Evolutionary conservation across 2,113 vertebrate genomes (phyloP).

Genomic region (Cepphus grylle): DNA sequence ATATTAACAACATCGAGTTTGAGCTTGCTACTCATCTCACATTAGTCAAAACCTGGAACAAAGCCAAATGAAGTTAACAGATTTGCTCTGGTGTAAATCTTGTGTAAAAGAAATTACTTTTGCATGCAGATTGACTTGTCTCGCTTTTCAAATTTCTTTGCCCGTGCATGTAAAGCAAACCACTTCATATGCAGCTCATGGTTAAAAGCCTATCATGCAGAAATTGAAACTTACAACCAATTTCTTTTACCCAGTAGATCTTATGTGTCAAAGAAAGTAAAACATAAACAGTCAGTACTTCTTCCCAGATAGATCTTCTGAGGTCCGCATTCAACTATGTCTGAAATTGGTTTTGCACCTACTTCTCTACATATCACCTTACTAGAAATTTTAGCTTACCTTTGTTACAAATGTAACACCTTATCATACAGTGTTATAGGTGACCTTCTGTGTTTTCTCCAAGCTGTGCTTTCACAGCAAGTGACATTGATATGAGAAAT

Average conservation of each 20-base stretch:
- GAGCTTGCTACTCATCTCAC: neutral
- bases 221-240: slow-evolving; percentile 1
- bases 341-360: neutral
- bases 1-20: neutral
- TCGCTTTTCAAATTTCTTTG: neutral
- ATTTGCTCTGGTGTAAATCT: neutral
- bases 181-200: neutral
- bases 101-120: neutral
- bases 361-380: neutral
- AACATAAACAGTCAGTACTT: neutral
- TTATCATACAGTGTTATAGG: neutral
- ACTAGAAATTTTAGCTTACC: neutral
- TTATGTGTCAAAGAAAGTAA: neutral
- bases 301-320: neutral
- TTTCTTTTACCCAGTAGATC: neutral
- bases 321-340: neutral
- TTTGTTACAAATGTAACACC: neutral
- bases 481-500: neutral
- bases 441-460: neutral
- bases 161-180: neutral
- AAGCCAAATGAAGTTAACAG: neutral
- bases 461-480: neutral
- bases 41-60: neutral
- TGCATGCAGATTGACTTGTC: neutral
- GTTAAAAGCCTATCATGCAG: neutral